Percentiles rank a stretch among this genome's conserved stretches.
These are phyloP conservation scores for Clusia tigrina DNA, from an alignment of 2,888 invertebrate genomes.

Conservation along the genomic window DNA sequence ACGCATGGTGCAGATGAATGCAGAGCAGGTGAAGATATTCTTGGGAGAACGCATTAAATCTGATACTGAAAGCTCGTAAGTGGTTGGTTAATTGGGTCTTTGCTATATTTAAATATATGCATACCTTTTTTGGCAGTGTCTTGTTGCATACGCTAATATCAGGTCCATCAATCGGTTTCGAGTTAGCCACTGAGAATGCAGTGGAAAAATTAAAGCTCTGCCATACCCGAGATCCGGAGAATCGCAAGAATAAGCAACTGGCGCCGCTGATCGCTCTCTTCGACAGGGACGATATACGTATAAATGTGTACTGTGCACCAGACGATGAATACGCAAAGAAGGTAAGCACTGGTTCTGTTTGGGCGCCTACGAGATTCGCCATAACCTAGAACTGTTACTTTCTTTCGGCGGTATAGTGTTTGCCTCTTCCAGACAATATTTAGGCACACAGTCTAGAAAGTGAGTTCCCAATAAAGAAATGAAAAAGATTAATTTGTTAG, in stretches of 20 bases:
- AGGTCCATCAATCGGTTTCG: constrained; percentile 57
- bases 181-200: constrained; percentile 59
- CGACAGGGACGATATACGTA: constrained; percentile 73
- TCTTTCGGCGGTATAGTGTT: too few relatives aligned
- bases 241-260: constrained; percentile 38
- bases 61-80: constrained; percentile 72
- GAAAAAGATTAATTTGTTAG: background rate
- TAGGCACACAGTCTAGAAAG: too few relatives aligned
- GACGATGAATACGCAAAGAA: constrained; percentile 62
- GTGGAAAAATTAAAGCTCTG: constrained; percentile 53
- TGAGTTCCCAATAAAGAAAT: too few relatives aligned
- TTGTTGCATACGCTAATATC: constrained; percentile 53
- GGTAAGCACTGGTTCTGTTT: too few relatives aligned
- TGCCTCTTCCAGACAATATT: too few relatives aligned
- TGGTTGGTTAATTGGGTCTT: constrained; percentile 34
- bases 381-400: background rate
- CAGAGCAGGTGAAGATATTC: constrained; percentile 73
- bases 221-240: constrained; percentile 42
- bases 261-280: constrained; percentile 70
- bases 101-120: constrained; percentile 10
- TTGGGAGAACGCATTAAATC: constrained; percentile 68
- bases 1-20: constrained; percentile 74
- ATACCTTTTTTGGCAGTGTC: constrained; percentile 37
- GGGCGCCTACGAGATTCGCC: background rate
- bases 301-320: constrained; percentile 75